These are phyloP conservation scores for Mythimna impura DNA, from an alignment of 2,888 invertebrate species.

Conservation along the genomic window DNA sequence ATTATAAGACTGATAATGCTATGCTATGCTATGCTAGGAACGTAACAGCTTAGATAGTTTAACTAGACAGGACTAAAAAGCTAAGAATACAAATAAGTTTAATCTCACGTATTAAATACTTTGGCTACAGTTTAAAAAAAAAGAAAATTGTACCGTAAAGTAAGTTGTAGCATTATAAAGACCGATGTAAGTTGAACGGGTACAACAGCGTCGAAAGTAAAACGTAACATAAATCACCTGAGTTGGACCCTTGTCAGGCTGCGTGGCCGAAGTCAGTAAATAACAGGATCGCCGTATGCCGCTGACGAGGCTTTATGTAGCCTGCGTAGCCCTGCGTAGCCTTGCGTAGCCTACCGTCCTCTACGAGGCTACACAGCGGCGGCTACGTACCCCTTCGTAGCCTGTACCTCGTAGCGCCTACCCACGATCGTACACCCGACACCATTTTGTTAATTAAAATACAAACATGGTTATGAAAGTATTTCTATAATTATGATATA, in stretches of 20 bases:
- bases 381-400: conserved; percentile 30
- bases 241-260: conserved; percentile 82
- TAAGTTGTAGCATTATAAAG: conserved; percentile 51
- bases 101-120: not conserved
- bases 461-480: conserved; percentile 43
- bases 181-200: conserved; percentile 65
- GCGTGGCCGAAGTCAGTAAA: conserved; percentile 75
- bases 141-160: conserved; percentile 23
- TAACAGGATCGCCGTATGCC: conserved; percentile 78
- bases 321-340: conserved; percentile 24
- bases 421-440: conserved; percentile 26
- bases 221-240: conserved; percentile 86
- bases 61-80: not conserved
- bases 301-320: conserved; percentile 70
- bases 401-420: conserved; percentile 37
- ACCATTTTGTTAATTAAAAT: conserved; percentile 56
- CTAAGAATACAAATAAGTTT: not conserved
- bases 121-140: not conserved
- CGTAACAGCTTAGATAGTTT: not conserved
- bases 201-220: conserved; percentile 81
- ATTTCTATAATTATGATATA: conserved; percentile 42
- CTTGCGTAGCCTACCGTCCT: conserved; percentile 9
- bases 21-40: not conserved
- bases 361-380: conserved; percentile 17
- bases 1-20: too few relatives aligned